phyloP scores from a whole-genome alignment of 37 sponge, comb jelly and placozoan genomes.

The Ephydatia muelleri region DNA sequence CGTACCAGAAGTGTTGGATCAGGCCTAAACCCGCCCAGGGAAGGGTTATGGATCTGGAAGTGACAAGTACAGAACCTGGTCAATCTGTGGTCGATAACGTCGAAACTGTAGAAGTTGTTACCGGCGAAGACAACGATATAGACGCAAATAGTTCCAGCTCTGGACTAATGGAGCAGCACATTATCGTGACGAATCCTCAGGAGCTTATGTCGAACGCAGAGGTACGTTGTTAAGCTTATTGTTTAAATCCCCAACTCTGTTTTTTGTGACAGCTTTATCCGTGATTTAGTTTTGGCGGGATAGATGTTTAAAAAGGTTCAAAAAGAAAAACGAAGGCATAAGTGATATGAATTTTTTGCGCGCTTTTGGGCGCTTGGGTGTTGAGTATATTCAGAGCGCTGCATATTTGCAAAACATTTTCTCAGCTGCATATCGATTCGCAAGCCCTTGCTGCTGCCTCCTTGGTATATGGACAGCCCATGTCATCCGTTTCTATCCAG shows the following conservation, averaged over 20 bases:
- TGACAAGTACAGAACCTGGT: conserved; percentile 2
- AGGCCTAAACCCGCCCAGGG: not conserved
- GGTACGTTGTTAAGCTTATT: conserved; percentile 13
- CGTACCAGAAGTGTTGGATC: not conserved
- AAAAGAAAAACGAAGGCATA: not conserved
- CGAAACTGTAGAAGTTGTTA: conserved; percentile 70
- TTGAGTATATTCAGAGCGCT: conserved; percentile 1
- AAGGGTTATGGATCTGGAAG: conserved; percentile 57
- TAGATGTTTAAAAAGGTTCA: not conserved
- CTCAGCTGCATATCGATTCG: not conserved
- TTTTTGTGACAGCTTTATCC: not conserved
- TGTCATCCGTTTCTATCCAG: not conserved
- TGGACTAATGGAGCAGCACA: conserved; percentile 32
- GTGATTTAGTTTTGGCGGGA: not conserved
- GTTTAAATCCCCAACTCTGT: not conserved
- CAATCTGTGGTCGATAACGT: conserved; percentile 34
- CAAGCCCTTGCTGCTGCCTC: not conserved
- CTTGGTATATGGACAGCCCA: not conserved
- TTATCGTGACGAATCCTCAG: conserved; percentile 34
- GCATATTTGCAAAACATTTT: not conserved
- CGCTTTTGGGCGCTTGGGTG: not conserved
- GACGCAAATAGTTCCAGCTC: not conserved
- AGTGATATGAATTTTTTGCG: not conserved
- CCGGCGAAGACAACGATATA: conserved; percentile 27
- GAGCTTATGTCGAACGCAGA: conserved; percentile 47